Base-by-base conservation (phyloP, 2,797 vertebrate genomes). In the Artibeus lituratus region DNA sequence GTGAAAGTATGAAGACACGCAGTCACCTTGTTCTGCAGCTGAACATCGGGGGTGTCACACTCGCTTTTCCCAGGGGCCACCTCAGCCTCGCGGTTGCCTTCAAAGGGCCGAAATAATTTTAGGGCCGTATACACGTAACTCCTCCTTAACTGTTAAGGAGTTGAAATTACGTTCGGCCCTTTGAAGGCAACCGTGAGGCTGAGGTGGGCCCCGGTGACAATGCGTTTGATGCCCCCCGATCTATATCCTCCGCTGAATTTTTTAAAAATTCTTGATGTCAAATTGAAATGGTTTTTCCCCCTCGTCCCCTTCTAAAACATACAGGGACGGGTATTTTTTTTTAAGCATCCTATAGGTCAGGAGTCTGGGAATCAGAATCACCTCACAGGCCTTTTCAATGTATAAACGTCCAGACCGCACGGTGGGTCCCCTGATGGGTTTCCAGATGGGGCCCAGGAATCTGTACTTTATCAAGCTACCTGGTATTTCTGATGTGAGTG, bases 381-480 rank as follows among this genome's bases (percentile, higher is more conserved):
- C 18, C 35, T 53, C 15, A 24, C 29, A 24, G 19, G 9, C 18
- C 42, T 49, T 70, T 35, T n/a, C 62, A 9, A 8, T 18, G 32
- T 12, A n/a, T 2, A 74, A 22, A 47, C 53, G 67, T 37, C 37
- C 4, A 26, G 88, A 9, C 10, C n/a, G 24, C n/a, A 7, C n/a
- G 7, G 32, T 0, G 1, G 42, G 62, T 7, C 14, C 37, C 5
- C 37, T 0, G 0, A 19, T 8, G 6, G 32, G 2, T 49, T 47
- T 32, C 44, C 0, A 42, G 44, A 14, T 12, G 44, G 19, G 7
- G 4, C 35, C 69, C 35, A 2, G 78, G 37, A 57, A 49, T 37
- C 53, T 9, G 12, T n/a, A n/a, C 86, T 49, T 65, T 35, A 32
- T 77, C 49, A 19, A 37, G 16, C 37, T 55, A 55, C 65, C 7